Base-by-base conservation (phyloP, 2,113 vertebrate species). In the Mola mola region DNA sequence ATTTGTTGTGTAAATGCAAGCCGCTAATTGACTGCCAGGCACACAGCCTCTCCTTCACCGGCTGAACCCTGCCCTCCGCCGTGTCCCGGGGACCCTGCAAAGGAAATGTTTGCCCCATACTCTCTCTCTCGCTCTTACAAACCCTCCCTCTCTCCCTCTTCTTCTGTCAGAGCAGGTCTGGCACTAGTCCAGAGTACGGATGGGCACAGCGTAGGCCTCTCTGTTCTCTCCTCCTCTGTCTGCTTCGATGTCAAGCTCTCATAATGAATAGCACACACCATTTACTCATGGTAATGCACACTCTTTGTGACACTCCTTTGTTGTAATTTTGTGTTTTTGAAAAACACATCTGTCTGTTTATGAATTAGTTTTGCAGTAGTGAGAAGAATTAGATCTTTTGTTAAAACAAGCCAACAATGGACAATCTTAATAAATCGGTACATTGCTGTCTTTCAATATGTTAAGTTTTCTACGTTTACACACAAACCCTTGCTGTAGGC, bases 1-100 rank as follows among this genome's bases (percentile, higher is more conserved):
- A 84, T 87, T 90, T 89, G 86, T 90, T 90, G 86, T 87, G 84
- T 87, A 88, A 90, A 90, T 88, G 82, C 73, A 44, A 81, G 83
- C 73, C 46, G 66, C 84, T 88, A 90, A 90, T 90, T 90, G 87
- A 90, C 89, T 88, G 72, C 79, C 49, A 57, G 82, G 84, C 85
- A 84, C 56, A 57, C 82, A 75, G 84, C 79, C 78, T 90, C 87
- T 87, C 85, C 87, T 90, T 86, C 81, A 87, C 82, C 59, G 78
- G 79, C 79, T 89, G 86, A 90, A 87, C 86, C 86, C 79, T 88
- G 84, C 70, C 79, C 88, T 88, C 85, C 86, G 25, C 74, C 59
- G 51, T 61, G 75, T 84, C 86, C 87, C 22, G 34, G 77, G 72
- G 84, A 85, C 80, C 81, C 84, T 83, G 84, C 82, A 82, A 83